phyloP scores from a whole-genome alignment of 2,888 invertebrate genomes.

The Brachylomia viminalis region DNA sequence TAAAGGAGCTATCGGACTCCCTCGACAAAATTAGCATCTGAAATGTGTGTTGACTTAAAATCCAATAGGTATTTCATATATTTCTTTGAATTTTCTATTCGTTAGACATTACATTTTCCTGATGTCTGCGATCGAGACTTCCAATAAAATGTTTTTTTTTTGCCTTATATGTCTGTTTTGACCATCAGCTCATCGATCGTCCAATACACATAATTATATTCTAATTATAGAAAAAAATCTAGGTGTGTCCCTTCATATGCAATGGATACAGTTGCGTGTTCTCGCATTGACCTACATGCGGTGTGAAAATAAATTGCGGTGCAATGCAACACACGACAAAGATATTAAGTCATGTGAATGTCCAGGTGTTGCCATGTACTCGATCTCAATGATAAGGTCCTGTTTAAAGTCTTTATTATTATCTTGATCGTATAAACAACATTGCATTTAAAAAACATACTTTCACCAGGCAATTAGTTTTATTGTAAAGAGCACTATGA shows the following conservation, averaged over 20 bases:
- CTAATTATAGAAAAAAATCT: conserved; percentile 81
- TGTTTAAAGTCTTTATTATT: conserved; percentile 51
- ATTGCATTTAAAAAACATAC: conserved; percentile 35
- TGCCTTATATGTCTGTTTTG: conserved; percentile 11
- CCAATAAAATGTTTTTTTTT: background rate
- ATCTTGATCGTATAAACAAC: conserved; percentile 45
- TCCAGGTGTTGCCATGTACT: conserved; percentile 71
- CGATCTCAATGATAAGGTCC: conserved; percentile 58
- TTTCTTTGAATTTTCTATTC: background rate
- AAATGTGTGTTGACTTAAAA: background rate
- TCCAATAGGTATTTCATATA: background rate
- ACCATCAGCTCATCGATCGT: conserved; percentile 50
- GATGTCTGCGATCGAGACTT: too few species aligned
- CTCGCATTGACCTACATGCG: conserved; percentile 88
- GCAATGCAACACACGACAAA: conserved; percentile 70
- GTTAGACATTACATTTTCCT: background rate
- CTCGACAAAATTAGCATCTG: background rate
- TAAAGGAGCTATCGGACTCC: conserved; percentile 3
- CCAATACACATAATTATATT: conserved; percentile 75
- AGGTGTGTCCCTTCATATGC: conserved; percentile 80
- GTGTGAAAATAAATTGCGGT: conserved; percentile 82
- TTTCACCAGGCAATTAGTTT: conserved; percentile 24
- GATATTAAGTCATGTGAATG: conserved; percentile 72
- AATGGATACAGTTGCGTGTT: conserved; percentile 73
- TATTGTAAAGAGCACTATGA: background rate